Evolutionary conservation across 2,113 vertebrate species (phyloP).

Genomic region (Odontophorus gujanensis): DNA sequence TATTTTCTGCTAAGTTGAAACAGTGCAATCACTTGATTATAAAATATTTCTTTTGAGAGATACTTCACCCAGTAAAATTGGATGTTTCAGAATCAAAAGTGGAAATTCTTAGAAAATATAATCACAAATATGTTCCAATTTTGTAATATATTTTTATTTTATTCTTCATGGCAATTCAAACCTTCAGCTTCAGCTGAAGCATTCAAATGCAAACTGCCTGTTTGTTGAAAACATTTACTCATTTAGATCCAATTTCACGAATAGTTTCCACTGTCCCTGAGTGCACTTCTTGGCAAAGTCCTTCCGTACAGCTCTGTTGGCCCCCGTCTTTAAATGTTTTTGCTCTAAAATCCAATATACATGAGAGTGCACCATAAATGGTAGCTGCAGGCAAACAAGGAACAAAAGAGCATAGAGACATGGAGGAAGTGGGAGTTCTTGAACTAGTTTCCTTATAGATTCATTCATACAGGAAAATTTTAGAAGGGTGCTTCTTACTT

Average conservation of each 20-base stretch:
- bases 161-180: neutral
- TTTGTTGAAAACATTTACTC: constrained; percentile 29
- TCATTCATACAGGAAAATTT: neutral
- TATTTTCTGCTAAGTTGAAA: neutral
- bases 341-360: neutral
- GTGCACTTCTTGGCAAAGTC: constrained; percentile 15
- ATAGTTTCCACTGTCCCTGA: constrained; percentile 52
- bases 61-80: neutral
- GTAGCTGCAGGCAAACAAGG: neutral
- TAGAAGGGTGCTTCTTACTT: neutral
- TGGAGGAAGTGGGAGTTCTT: neutral
- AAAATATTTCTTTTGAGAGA: neutral
- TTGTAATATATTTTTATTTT: neutral
- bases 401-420: neutral
- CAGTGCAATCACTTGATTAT: neutral
- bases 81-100: neutral
- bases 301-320: neutral
- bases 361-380: neutral
- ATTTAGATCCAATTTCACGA: constrained; percentile 23
- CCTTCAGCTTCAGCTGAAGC: neutral
- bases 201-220: constrained; percentile 13
- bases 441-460: neutral
- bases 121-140: neutral
- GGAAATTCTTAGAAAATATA: neutral
- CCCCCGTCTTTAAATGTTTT: neutral